Evolutionary conservation across 2,888 invertebrate genomes (phyloP), one percentile per base, ranked within the genome.

Genomic region (Artemia sinica): DNA sequence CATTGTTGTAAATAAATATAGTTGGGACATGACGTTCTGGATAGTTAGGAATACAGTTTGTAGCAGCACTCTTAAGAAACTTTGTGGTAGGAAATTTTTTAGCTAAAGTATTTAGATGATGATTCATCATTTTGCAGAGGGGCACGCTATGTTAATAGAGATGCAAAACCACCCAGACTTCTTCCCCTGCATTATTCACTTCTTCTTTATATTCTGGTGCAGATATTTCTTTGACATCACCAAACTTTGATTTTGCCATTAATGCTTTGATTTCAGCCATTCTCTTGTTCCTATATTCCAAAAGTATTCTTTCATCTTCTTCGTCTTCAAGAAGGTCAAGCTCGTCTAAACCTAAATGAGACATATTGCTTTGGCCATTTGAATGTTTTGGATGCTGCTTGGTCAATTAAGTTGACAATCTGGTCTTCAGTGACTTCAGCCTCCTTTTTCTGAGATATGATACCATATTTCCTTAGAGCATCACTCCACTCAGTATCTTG

Each of bases 401-500:
- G 74, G 71, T 94, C 94, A 68, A 95, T 80, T 81, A 96, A 85
- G 73, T 88, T 84, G 49, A 94, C 86, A 73, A 96, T 88, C 75
- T 92, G 86, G 74, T 91, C 91, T 78, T 96, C 95, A 0, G 92
- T 87, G 65, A 95, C 82, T 80, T 91, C 91, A 68, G 84, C 86
- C 76, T 88, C 87, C 76, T 90, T 89, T 75, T 84, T 84, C 12
- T 83, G 85, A 0, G 93, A 93, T 72, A 96, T 81, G 71, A 96
- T 96, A 66, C 95, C 94, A 77, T 92, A 91, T 5, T 85, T 80
- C 66, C 95, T 84, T 51, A 96, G 84, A 72, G 91, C 85, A 81
- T 96, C 95, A 79, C 96, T 96, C 96, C 96, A 96, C 80, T 96
- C 85, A 12, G 95, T 96, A 78, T 96, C 95, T 81, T 90, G 93